Evolutionary conservation across 1,140 invertebrate genomes (phyloP).

Genomic region (Drosophila kohkoa): DNA sequence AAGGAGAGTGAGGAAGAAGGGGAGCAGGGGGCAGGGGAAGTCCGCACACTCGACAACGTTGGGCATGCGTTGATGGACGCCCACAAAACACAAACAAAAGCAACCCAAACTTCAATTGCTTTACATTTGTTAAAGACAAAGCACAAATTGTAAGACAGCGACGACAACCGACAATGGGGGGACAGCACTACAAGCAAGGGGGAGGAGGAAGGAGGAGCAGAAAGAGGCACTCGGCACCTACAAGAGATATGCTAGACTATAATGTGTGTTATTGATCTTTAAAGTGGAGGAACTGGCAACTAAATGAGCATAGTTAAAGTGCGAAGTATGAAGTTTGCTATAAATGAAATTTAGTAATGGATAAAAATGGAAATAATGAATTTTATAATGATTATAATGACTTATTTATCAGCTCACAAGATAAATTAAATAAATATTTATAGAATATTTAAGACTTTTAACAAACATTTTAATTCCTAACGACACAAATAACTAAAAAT

Average conservation of each 20-base stretch:
- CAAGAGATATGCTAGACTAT: neutral
- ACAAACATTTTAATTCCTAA: too few relatives aligned
- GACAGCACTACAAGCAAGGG: neutral
- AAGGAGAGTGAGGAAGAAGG: neutral
- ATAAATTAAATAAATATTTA: too few relatives aligned
- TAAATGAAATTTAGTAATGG: too few relatives aligned
- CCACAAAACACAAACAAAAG: conserved; percentile 25
- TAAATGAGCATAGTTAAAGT: neutral
- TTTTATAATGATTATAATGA: too few relatives aligned
- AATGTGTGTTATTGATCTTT: conserved; percentile 1
- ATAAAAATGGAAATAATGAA: too few relatives aligned
- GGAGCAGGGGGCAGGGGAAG: neutral
- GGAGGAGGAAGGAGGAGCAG: neutral
- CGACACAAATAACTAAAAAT: too few relatives aligned
- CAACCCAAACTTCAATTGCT: conserved; percentile 51
- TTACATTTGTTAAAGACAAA: conserved; percentile 56
- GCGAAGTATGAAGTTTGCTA: neutral
- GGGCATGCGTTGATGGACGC: conserved; percentile 23
- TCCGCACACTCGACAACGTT: neutral
- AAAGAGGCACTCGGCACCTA: conserved; percentile 9
- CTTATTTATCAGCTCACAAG: too few relatives aligned
- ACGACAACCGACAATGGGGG: conserved; percentile 24
- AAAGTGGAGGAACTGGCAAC: neutral
- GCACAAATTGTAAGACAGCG: conserved; percentile 18
- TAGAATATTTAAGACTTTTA: too few relatives aligned